These are phyloP conservation scores for Sebastes goodei DNA, from an alignment of 2,797 vertebrate genomes.

Conservation along the genomic window DNA sequence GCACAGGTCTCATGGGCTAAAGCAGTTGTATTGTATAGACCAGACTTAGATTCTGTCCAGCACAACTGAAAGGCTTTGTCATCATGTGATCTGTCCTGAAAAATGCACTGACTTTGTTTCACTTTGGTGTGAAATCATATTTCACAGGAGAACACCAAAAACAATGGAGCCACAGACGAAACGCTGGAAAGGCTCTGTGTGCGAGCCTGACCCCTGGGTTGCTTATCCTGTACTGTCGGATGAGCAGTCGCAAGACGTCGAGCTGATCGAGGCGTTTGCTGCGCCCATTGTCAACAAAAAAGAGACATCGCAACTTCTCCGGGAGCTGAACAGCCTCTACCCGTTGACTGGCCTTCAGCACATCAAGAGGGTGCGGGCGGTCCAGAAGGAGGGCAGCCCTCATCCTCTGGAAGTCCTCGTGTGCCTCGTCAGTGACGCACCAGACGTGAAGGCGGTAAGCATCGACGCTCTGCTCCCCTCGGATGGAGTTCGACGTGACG, in stretches of 20 bases:
- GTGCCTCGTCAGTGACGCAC: conserved; percentile 72
- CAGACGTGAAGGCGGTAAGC: neutral
- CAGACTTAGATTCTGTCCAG: neutral
- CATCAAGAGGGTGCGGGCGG: conserved; percentile 87
- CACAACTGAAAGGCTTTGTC: neutral
- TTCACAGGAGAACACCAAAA: conserved; percentile 44
- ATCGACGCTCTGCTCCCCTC: conserved; percentile 74
- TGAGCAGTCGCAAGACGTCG: conserved; percentile 75
- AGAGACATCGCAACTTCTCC: conserved; percentile 85
- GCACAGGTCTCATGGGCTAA: neutral
- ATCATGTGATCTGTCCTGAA: conserved; percentile 1
- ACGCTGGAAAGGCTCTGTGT: conserved; percentile 62
- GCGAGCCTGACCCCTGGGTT: conserved; percentile 69
- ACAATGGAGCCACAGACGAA: conserved; percentile 83
- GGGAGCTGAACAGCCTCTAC: conserved; percentile 76
- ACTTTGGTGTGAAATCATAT: conserved; percentile 35
- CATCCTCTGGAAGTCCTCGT: conserved; percentile 86
- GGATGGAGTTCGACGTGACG: conserved; percentile 42
- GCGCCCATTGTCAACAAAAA: conserved; percentile 85
- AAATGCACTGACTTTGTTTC: conserved; percentile 23
- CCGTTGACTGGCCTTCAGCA: conserved; percentile 83
- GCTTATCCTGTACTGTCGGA: conserved; percentile 86
- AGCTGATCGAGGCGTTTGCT: conserved; percentile 82
- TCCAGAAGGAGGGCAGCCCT: conserved; percentile 41
- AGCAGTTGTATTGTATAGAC: neutral